Base-by-base conservation (phyloP, 2,797 vertebrate species). In the Enoplosus armatus region DNA sequence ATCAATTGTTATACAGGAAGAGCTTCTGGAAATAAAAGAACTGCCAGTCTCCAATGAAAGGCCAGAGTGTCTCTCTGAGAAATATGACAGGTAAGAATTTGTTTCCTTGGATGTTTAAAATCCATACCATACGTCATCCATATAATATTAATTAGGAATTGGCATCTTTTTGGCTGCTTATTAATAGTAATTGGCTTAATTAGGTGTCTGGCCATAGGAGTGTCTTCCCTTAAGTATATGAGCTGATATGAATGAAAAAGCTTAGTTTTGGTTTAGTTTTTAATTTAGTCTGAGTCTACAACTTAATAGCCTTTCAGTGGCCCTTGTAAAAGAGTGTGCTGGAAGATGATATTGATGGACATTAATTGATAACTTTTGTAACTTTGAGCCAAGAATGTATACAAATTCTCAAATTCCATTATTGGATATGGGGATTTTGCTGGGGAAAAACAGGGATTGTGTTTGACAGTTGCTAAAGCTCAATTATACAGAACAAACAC, bases 21-120 rank as follows among this genome's bases (percentile, higher is more conserved):
- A 99, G 74, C 96, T 99, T 84, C 93, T 99, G 93, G 96, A 98
- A 94, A 99, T 99, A 86, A 99, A 98, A 90, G 96, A 97, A 89
- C 93, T 96, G 50, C 98, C 98, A 7, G 88, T 97, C 87, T 99
- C 98, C 58, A 99, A 97, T 87, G 96, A 97, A 91, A 96, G 98
- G 77, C 98, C 98, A 41, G 96, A 97, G 3, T 99, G 97, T 94
- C 97, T 99, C 63, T 97, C 96, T 56, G 97, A 98, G 77, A 99
- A 98, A 95, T 99, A 99, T 74, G 97, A 99, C 97, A 99, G 98
- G 98, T 99, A 95, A 79, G 85, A 64, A 47, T 54, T 3, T 1
- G n/a, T 51, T 55, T 51, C 0, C 1, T 51, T 0, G 4, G 6
- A 29, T 24, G 3, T 16, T n/a, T 37, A 4, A 54, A 53, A 50